phyloP scores from a whole-genome alignment of 2,888 invertebrate species.

The Pammene fasciana region DNA sequence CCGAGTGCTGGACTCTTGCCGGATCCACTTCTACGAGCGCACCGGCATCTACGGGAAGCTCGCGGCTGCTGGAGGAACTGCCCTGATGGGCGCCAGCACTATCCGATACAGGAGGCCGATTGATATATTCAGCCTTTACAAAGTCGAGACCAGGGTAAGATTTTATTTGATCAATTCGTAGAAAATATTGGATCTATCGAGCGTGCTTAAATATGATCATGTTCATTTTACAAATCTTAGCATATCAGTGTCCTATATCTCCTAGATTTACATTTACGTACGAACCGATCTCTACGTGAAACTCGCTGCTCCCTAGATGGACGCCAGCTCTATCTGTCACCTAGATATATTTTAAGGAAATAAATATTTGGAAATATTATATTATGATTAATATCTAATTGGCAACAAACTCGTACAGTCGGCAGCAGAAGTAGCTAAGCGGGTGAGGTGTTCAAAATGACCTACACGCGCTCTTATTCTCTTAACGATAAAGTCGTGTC shows the following conservation, averaged over 20 bases:
- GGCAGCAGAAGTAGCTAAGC: too few species aligned
- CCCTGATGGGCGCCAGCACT: constrained; percentile 25
- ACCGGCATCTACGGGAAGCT: constrained; percentile 23
- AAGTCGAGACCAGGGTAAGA: constrained; percentile 32
- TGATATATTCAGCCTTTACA: constrained; percentile 20
- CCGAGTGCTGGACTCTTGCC: constrained; percentile 15
- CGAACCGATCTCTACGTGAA: constrained; percentile 10
- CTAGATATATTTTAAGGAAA: too few species aligned
- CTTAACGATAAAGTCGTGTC: too few species aligned
- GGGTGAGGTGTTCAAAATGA: too few species aligned
- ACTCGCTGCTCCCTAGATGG: too few species aligned
- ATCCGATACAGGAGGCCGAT: constrained; percentile 24
- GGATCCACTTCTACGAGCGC: constrained; percentile 27
- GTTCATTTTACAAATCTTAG: background rate
- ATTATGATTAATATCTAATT: too few species aligned
- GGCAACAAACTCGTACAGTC: too few species aligned
- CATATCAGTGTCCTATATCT: background rate
- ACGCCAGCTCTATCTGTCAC: too few species aligned
- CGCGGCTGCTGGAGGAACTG: background rate
- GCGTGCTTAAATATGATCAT: background rate
- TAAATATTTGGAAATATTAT: too few species aligned
- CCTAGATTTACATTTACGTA: constrained; percentile 9
- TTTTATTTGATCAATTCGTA: too few species aligned
- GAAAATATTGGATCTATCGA: background rate
- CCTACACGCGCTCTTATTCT: too few species aligned